A percentile compares a stretch with the other conserved stretches of the same genome.
Evolutionary conservation across 2,888 invertebrate genomes (phyloP).

Genomic region (Leptogaster cylindrica): DNA sequence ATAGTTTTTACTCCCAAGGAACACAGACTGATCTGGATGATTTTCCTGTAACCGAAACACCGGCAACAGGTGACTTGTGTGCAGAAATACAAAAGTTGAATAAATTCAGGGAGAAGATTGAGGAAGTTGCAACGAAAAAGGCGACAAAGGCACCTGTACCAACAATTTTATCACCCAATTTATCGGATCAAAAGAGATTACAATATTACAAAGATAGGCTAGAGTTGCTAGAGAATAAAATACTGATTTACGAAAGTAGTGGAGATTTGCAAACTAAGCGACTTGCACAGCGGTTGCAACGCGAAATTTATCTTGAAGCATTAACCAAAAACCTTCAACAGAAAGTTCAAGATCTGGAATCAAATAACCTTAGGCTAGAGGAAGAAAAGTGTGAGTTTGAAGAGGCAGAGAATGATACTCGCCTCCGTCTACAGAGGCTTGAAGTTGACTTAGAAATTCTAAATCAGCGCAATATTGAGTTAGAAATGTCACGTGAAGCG

Average conservation of each 20-base stretch:
- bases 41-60: constrained; percentile 42
- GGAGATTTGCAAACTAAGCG: constrained; percentile 69
- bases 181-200: constrained; percentile 66
- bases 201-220: constrained; percentile 72
- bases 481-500: constrained; percentile 68
- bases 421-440: constrained; percentile 63
- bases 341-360: constrained; percentile 67
- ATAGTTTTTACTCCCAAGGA: constrained; percentile 28
- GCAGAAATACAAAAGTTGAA: constrained; percentile 71
- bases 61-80: constrained; percentile 64
- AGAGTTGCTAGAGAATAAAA: constrained; percentile 69
- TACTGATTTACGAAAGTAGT: constrained; percentile 71
- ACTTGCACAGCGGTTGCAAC: constrained; percentile 69
- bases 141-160: constrained; percentile 33
- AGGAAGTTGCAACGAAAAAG: constrained; percentile 63
- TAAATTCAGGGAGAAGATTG: constrained; percentile 69
- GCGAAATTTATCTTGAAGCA: constrained; percentile 66
- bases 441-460: constrained; percentile 70
- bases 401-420: constrained; percentile 78
- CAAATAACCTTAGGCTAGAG: constrained; percentile 70
- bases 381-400: constrained; percentile 77
- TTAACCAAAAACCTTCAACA: constrained; percentile 62
- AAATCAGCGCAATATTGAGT: constrained; percentile 62
- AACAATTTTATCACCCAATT: constrained; percentile 47
- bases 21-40: constrained; percentile 69